These are phyloP conservation scores for Odontothrips loti DNA, from an alignment of 2,888 invertebrate species.

Conservation along the genomic window DNA sequence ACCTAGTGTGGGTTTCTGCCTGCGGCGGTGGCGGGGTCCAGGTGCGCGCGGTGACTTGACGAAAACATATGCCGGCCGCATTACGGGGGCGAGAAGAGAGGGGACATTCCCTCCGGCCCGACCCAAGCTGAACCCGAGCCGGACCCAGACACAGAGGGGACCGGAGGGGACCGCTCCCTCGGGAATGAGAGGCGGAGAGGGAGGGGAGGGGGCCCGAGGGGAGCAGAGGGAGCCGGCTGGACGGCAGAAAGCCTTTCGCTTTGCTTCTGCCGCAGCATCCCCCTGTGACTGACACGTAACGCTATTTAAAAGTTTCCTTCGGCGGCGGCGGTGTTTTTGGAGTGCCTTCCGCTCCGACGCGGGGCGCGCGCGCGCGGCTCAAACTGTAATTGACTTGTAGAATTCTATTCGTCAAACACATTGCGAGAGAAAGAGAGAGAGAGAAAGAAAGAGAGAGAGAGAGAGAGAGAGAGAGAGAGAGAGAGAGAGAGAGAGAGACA, in stretches of 20 bases:
- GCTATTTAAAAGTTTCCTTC: constrained; percentile 3
- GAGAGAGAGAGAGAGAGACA: not conserved
- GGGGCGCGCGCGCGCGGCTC: constrained; percentile 7
- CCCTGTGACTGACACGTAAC: constrained; percentile 2
- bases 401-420: constrained; percentile 23
- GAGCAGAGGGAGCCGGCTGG: too few relatives aligned
- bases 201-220: too few relatives aligned
- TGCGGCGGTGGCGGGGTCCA: not conserved
- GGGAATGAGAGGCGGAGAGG: too few relatives aligned
- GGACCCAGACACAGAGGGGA: not conserved
- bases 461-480: too few relatives aligned
- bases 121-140: not conserved
- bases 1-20: not conserved
- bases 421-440: not conserved
- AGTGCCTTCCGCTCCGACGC: not conserved
- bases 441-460: not conserved
- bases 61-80: constrained; percentile 17
- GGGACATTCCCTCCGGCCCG: not conserved
- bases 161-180: not conserved
- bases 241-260: too few relatives aligned
- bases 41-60: constrained; percentile 1
- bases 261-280: not conserved
- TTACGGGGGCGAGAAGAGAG: too few relatives aligned
- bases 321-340: not conserved
- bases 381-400: constrained; percentile 18